phyloP scores from a whole-genome alignment of 1,140 invertebrate species.

The Pectinophora gossypiella region DNA sequence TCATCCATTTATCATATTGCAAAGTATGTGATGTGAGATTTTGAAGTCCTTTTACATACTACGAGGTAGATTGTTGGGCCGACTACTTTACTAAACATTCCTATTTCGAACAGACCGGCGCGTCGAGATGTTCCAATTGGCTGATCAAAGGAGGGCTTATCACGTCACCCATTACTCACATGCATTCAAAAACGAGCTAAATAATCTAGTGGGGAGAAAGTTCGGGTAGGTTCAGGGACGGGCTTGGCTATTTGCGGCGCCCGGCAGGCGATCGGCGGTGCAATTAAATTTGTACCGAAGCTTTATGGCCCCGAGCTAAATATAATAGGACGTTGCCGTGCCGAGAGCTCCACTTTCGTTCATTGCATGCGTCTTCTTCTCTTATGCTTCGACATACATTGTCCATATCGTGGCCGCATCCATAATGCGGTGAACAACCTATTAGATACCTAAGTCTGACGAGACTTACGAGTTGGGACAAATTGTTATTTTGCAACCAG shows the following conservation, averaged over 20 bases:
- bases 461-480: too few species aligned
- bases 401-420: too few species aligned
- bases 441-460: too few species aligned
- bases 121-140: too few species aligned
- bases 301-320: conserved; percentile 64
- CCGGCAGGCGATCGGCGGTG: conserved; percentile 66
- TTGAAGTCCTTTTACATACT: too few species aligned
- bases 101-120: too few species aligned
- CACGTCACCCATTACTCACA: conserved; percentile 9
- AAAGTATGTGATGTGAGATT: neutral
- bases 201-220: conserved; percentile 49
- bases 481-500: too few species aligned
- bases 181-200: conserved; percentile 23
- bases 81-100: too few species aligned
- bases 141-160: too few species aligned
- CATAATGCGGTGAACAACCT: too few species aligned
- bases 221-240: conserved; percentile 70
- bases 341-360: conserved; percentile 33
- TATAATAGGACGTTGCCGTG: conserved; percentile 56
- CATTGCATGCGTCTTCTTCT: conserved; percentile 23
- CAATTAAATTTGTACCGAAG: conserved; percentile 71
- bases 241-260: conserved; percentile 61
- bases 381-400: too few species aligned
- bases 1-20: neutral
- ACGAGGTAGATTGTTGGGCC: too few species aligned